These are phyloP conservation scores for Anguilla anguilla DNA, from an alignment of 2,797 vertebrate species.

Conservation along the genomic window DNA sequence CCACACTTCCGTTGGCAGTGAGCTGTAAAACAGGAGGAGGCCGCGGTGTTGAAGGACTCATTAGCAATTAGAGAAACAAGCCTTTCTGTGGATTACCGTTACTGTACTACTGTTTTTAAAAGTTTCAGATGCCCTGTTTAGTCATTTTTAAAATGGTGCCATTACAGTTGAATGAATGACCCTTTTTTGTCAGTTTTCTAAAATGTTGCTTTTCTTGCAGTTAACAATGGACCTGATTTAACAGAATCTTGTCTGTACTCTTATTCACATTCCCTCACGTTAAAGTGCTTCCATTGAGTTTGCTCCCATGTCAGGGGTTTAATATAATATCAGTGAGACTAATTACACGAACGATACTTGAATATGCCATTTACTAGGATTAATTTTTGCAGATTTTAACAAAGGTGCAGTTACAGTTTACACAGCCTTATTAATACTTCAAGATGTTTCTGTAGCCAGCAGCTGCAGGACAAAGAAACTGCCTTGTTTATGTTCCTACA, in stretches of 20 bases:
- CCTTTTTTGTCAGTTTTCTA: neutral
- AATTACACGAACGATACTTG: neutral
- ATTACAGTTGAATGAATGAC: neutral
- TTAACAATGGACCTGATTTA: neutral
- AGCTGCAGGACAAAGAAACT: conserved; percentile 7
- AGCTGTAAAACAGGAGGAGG: neutral
- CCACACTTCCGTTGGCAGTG: neutral
- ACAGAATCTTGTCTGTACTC: neutral
- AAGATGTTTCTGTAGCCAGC: neutral
- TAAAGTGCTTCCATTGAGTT: neutral
- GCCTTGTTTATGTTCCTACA: conserved; percentile 8
- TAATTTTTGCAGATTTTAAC: neutral
- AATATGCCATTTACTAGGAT: neutral
- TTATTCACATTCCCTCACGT: neutral
- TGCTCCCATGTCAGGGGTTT: neutral
- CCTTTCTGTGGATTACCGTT: neutral
- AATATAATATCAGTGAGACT: neutral
- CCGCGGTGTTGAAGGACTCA: neutral
- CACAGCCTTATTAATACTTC: neutral
- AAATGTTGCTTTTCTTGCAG: neutral
- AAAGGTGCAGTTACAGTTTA: neutral
- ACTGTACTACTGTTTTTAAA: neutral
- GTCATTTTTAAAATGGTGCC: neutral
- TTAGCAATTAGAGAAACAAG: neutral
- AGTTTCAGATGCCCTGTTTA: neutral